These are phyloP conservation scores for Sinosuthora webbiana DNA, from an alignment of 2,113 vertebrate genomes.

Conservation along the genomic window DNA sequence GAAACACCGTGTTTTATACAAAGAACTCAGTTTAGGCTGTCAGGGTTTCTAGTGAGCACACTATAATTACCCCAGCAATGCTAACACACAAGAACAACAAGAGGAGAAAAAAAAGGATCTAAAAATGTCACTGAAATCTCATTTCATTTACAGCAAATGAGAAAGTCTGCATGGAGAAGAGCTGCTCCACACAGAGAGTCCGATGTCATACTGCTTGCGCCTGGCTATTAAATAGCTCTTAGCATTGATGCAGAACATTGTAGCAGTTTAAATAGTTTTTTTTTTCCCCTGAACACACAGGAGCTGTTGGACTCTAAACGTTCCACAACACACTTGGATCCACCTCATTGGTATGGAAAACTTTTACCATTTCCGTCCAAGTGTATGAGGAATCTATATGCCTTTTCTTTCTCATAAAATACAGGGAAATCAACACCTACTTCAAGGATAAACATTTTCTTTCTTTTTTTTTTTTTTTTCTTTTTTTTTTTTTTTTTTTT, in stretches of 20 bases:
- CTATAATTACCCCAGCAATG: slow-evolving; percentile 35
- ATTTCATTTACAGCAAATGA: background rate
- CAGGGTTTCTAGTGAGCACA: background rate
- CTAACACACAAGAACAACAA: background rate
- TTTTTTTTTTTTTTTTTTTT: background rate
- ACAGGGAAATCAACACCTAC: background rate
- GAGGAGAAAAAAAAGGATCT: background rate
- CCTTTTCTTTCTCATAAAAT: background rate
- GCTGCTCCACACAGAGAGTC: background rate
- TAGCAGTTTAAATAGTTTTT: background rate
- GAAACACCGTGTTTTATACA: slow-evolving; percentile 8
- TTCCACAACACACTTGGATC: background rate
- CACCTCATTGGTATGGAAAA: background rate
- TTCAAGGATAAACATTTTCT: background rate
- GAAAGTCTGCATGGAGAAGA: background rate
- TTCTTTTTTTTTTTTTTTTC: background rate
- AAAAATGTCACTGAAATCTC: background rate
- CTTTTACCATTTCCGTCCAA: background rate
- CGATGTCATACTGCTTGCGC: fast-evolving
- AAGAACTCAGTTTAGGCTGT: slow-evolving; percentile 32
- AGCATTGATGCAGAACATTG: background rate
- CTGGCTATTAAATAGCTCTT: background rate
- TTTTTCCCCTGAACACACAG: background rate
- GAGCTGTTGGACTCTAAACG: background rate
- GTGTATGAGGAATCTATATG: background rate